A percentile compares a stretch with the other conserved stretches of the same genome.
Conservation (phyloP, 1,140 invertebrate genomes). For the Hyles vespertilio region DNA sequence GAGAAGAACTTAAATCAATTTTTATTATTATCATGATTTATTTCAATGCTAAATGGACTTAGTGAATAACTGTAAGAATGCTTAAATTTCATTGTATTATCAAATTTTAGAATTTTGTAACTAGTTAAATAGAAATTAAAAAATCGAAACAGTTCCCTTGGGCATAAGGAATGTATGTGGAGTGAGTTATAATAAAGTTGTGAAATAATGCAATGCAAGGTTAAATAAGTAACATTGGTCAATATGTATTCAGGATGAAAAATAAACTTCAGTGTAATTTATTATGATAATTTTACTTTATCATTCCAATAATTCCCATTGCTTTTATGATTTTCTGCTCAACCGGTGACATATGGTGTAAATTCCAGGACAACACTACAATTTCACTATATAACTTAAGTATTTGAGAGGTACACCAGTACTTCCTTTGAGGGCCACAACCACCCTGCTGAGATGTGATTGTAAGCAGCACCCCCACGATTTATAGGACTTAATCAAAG, state of each 20-base stretch:
- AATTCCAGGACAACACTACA: no score
- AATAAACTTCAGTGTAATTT: constrained; percentile 77
- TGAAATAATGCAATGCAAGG: constrained; percentile 53
- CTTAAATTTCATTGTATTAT: constrained; percentile 72
- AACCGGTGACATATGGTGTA: not conserved
- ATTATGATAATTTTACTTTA: constrained; percentile 34
- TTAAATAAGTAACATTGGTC: constrained; percentile 50
- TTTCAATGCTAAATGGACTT: constrained; percentile 70
- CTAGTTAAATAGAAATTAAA: constrained; percentile 48
- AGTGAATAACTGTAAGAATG: constrained; percentile 69
- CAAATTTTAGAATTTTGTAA: constrained; percentile 66
- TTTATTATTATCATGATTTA: constrained; percentile 68
- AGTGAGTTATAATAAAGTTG: constrained; percentile 66
- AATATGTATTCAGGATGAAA: constrained; percentile 68
- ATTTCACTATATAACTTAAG: no score
- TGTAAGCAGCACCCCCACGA: no score
- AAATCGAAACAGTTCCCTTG: constrained; percentile 50
- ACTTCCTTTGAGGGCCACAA: no score
- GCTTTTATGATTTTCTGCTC: not conserved
- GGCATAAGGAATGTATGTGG: constrained; percentile 62
- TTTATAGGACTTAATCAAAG: constrained; percentile 12
- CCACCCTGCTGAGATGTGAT: no score
- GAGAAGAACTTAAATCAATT: constrained; percentile 70
- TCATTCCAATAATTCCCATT: not conserved
- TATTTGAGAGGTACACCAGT: no score